These are phyloP conservation scores for Cherax quadricarinatus DNA, from an alignment of 1,140 invertebrate genomes.

Conservation along the genomic window DNA sequence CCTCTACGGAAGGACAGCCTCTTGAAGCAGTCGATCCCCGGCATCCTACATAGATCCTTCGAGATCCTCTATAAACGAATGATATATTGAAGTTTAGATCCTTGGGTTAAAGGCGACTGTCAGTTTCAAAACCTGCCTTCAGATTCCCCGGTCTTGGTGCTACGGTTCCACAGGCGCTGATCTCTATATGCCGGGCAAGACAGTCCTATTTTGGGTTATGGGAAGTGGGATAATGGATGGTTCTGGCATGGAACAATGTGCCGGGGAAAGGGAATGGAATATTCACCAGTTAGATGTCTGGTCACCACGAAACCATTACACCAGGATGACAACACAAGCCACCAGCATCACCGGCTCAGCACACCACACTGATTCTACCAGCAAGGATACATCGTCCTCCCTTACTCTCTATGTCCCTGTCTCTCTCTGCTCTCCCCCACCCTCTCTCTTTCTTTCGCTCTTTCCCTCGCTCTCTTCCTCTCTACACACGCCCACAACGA, in stretches of 20 bases:
- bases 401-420: neutral
- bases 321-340: neutral
- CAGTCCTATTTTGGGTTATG: too few relatives aligned
- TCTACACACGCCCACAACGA: neutral
- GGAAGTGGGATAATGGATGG: neutral
- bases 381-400: neutral
- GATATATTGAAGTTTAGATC: neutral
- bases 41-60: neutral
- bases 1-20: neutral
- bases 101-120: neutral
- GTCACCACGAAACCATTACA: neutral
- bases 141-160: neutral
- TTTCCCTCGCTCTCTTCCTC: conserved; percentile 3
- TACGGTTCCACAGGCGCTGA: too few relatives aligned
- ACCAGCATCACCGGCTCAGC: neutral
- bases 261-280: neutral
- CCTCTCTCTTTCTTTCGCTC: neutral
- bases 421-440: neutral
- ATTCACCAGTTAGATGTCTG: neutral
- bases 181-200: too few relatives aligned
- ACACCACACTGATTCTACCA: neutral
- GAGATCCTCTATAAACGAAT: neutral
- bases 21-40: neutral
- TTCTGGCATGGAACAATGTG: neutral
- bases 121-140: neutral